Base-by-base conservation (phyloP, 2,113 vertebrate genomes). In the Cyprinodon tularosa region DNA sequence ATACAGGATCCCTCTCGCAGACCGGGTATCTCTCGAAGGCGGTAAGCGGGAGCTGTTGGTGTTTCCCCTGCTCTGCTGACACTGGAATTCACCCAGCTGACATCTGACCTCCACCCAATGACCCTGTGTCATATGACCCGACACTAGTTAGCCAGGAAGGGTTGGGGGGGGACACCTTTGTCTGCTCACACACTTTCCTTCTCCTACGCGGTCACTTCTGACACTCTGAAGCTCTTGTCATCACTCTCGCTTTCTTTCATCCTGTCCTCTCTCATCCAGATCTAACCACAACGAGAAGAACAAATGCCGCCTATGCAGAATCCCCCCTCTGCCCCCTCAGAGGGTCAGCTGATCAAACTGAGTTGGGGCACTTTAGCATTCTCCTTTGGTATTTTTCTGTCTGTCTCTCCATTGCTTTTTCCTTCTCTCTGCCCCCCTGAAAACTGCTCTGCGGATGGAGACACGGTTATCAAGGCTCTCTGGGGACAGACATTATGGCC, bases 381-480 rank as follows among this genome's bases (percentile, higher is more conserved):
- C 92, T 93, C 88, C 87, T 90, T 84, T 91, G 91, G 90, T 90
- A 92, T 93, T 94, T 93, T 93, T 91, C 91, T 87, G 82, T 88
- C 87, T 82, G 65, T 86, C 84, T 62, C 76, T 89, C 82, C 75
- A 86, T 29, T 29, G 29, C 29, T 91, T 78, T 80, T 84, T 83
- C 73, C 63, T 63, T 78, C 76, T 68, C 42, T 85, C 77, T 83
- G 17, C 2, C 40, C 71, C 76, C 84, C 29, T 4, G 80, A 70
- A 74, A 44, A 76, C 64, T 71, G 45, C 75, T 86, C 71, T 42
- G 38, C 85, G 87, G 90, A 94, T 92, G 92, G 93, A 94, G 93
- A 94, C 93, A 95, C 89, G 92, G 93, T 93, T 94, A 94, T 93
- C 93, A 94, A 94, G 91, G 78, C 88, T 90, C 91, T 94, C 87